Percentiles rank a stretch among this genome's conserved stretches.
phyloP scores from a whole-genome alignment of 2,888 invertebrate genomes.

The Caprella mutica region DNA sequence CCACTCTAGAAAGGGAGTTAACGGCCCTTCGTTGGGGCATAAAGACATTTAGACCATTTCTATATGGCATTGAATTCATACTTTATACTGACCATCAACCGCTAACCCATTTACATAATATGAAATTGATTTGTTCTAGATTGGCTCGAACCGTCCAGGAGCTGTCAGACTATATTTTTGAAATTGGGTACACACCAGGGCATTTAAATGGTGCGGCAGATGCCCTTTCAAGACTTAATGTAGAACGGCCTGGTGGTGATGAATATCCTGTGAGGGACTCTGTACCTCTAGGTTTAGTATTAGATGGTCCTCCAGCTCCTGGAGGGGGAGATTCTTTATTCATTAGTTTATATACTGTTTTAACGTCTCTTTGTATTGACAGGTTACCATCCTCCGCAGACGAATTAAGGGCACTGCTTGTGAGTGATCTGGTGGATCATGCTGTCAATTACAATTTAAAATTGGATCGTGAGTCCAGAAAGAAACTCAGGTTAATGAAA shows the following conservation, averaged over 20 bases:
- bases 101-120: background rate
- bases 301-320: background rate
- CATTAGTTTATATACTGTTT: background rate
- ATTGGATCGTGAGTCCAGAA: background rate
- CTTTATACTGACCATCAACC: slow-evolving; percentile 3
- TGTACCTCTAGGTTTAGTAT: background rate
- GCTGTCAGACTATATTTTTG: background rate
- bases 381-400: background rate
- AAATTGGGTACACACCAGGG: background rate
- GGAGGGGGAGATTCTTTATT: background rate
- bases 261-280: too few relatives aligned
- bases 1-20: background rate
- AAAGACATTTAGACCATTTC: background rate
- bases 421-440: background rate
- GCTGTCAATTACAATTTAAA: background rate
- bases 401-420: background rate
- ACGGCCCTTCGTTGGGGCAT: background rate
- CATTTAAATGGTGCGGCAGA: background rate
- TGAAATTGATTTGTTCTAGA: background rate
- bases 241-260: background rate
- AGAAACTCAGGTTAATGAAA: background rate
- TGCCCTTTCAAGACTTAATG: background rate
- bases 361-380: background rate
- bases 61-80: background rate
- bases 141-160: background rate